These are phyloP conservation scores for Lochmaea crataegi DNA, from an alignment of 2,888 invertebrate species.

Conservation along the genomic window DNA sequence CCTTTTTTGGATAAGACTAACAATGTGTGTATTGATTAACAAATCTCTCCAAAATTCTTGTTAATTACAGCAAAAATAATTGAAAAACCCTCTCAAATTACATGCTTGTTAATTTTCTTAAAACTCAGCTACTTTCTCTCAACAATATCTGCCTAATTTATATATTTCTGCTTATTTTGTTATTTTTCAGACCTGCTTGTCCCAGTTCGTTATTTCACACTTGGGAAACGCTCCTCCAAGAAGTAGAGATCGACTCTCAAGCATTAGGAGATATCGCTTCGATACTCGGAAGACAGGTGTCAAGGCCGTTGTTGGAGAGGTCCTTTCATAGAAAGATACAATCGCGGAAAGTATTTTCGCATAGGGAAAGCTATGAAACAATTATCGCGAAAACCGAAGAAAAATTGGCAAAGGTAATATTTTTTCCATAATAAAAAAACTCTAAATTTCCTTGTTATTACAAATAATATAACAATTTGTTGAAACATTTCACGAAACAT, in stretches of 20 bases:
- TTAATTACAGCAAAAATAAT: no score
- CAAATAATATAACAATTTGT: no score
- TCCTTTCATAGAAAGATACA: slow-evolving; percentile 93
- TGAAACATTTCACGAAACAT: no score
- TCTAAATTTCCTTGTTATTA: no score
- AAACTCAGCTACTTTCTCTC: background rate
- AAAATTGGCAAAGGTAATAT: slow-evolving; percentile 75
- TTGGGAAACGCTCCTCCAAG: slow-evolving; percentile 91
- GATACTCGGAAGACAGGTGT: slow-evolving; percentile 80
- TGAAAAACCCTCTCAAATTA: no score
- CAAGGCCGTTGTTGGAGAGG: slow-evolving; percentile 85
- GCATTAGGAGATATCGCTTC: slow-evolving; percentile 87
- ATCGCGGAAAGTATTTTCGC: slow-evolving; percentile 89
- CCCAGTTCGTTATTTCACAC: slow-evolving; percentile 86
- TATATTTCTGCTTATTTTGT: slow-evolving; percentile 16
- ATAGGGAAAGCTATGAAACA: slow-evolving; percentile 90
- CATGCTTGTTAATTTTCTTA: background rate
- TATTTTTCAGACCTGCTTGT: slow-evolving; percentile 75
- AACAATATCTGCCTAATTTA: background rate
- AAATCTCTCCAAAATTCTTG: no score
- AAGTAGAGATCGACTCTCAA: slow-evolving; percentile 90
- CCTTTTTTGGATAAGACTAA: no score
- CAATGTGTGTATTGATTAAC: no score
- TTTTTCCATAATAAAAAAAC: background rate
- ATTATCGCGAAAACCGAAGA: slow-evolving; percentile 88